Base-by-base conservation (phyloP, 2,888 invertebrate species). In the Pyrochroa serraticornis region DNA sequence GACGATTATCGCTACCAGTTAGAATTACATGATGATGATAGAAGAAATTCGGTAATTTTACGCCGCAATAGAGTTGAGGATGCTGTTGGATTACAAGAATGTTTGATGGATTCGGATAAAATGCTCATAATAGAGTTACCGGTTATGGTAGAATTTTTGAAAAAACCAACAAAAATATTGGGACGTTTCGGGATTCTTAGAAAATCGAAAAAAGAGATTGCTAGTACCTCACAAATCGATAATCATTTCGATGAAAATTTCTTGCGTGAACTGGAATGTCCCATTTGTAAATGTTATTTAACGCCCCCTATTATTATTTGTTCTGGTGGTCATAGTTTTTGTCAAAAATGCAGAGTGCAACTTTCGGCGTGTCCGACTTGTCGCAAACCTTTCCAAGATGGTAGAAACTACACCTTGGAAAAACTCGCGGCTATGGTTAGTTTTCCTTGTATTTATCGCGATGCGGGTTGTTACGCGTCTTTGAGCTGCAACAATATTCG, bases 1-100 rank as follows among this genome's bases (percentile, higher is more conserved):
- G 49, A 57, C 7, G 50, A 31, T n/a, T 63, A 59, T 38, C 42
- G 58, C 2, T 63, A 58, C 31, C 63, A 61, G 32, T 22, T 63
- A 9, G 61, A 63, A 43, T 9, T 63, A 6, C 41, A 41, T 32
- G 61, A 59, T 12, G 36, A 49, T 12, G 39, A 51, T 22, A 45
- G 49, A 12, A 52, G 45, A n/a, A 60, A 54, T 34, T 60, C 52
- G 8, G 7, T 60, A 12, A 57, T 58, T 42, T 52, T 63, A 8
- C 50, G 59, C 1, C 49, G 55, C 10, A 50, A 42, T 32, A 31
- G 45, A 8, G 31, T 52, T 0, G 59, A 54, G 33, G 34, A 38
- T 8, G 48, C 55, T 14, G 36, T 35, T 3, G 41, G 52, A 14
- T 33, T 50, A 12, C 35, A 30, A 6, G 50, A 57, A 35, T 46